Base-by-base conservation (phyloP, 2,113 vertebrate genomes). In the Nycticryphes semicollaris region DNA sequence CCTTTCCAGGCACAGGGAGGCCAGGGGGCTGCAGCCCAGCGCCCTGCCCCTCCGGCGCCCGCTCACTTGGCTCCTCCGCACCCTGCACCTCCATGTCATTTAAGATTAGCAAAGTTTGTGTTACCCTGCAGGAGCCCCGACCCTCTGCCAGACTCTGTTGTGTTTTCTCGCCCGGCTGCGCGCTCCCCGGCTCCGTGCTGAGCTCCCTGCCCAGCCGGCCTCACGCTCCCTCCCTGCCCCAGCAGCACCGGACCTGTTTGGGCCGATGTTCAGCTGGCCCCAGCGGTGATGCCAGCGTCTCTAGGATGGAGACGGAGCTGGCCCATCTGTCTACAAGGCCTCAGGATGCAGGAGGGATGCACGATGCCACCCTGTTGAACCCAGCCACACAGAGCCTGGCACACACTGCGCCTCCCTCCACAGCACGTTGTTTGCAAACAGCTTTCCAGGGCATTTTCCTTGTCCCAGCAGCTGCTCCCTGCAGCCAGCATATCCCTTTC, bases 361-460 rank as follows among this genome's bases (percentile, higher is more conserved):
- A 75, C 16, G 9, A 27, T 10, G 7, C 33, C 1, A 3, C 8
- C 3, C 3, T 4, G 51, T 4, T 15, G 43, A 39, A 23, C 39
- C 31, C 3, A 3, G 27, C 64, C 4, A 5, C 2, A 13, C 1
- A 0, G 21, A 62, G 54, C 72, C 33, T 0, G 0, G 14, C 54
- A 0, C 3, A 2, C 88, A 54, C 60, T 30, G 45, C 9, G 39
- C 73, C 64, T 72, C 35, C 86, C 67, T 2, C 45, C 39, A 74
- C 82, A 41, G 28, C 47, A 4, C 10, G 24, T 31, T 87, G 90
- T 94, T 94, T 92, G 92, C 90, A 88, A 94, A 96, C 85, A 53
- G 27, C 63, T 54, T 70, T 59, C 70, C 75, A 50, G 41, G 63
- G 56, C 79, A 39, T 56, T 90, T 75, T 91, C 66, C 77, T 31